Base-by-base conservation (phyloP, 2,797 vertebrate species). In the Hephaestus fuliginosus region DNA sequence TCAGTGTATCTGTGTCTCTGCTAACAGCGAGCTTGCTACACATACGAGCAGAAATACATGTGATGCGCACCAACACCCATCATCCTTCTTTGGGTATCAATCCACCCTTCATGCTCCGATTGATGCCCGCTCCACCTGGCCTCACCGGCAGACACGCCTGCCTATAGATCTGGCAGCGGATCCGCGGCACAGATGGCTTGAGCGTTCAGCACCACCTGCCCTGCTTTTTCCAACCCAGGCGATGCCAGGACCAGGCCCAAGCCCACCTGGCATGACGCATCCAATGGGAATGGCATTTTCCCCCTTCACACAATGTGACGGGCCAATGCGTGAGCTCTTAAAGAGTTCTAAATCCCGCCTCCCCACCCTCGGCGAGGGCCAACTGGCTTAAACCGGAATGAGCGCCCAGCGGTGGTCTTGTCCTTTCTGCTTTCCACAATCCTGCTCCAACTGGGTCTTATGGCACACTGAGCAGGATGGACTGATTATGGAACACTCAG, bases 51-150 rank as follows among this genome's bases (percentile, higher is more conserved):
- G 18, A 73, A 66, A 62, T 44, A 33, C 53, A 68, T 25, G 74
- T 2, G 33, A 78, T 41, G 66, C 49, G 57, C n/a, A 8, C 36
- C 62, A 56, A 66, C 77, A 66, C 61, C 66, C 76, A 78, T 72
- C 81, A 33, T 6, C 72, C 73, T 41, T 68, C 64, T 57, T 33
- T 62, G 85, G 89, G 87, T 83, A 81, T 82, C 43, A 67, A 81
- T 83, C 87, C 87, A 91, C 89, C 91, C 92, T 95, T 94, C 90
- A 93, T 66, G 94, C 92, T 92, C 86, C 66, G 81, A 86, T 83
- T 82, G 91, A 88, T 74, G 88, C 85, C 84, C 74, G 82, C 84
- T 90, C 90, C 89, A 88, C 84, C 83, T 92, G 90, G 76, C 85
- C 77, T 82, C 76, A 60, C 57, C 57, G 14, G 56, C 73, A 89